Conservation (phyloP, 2,797 vertebrate genomes). For the Hyperoplus immaculatus region DNA sequence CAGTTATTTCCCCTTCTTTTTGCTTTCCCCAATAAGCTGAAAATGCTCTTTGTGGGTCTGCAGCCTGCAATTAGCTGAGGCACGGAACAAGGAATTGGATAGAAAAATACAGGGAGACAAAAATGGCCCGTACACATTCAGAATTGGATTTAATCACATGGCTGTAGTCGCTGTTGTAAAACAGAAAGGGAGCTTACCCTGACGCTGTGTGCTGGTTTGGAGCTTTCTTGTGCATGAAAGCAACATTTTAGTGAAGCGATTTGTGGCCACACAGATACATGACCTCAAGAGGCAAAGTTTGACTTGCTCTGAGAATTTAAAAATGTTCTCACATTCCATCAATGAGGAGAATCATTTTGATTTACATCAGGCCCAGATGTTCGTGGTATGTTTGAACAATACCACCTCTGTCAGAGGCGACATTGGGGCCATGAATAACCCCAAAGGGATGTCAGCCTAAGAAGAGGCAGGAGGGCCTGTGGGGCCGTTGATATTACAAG, state of each 20-base stretch:
- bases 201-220: constrained; percentile 37
- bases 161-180: constrained; percentile 60
- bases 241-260: constrained; percentile 21
- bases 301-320: constrained; percentile 26
- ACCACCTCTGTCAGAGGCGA: constrained; percentile 64
- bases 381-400: constrained; percentile 64
- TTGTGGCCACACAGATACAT: constrained; percentile 11
- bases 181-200: constrained; percentile 36
- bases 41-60: constrained; percentile 77
- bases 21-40: constrained; percentile 63
- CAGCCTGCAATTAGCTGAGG: constrained; percentile 80
- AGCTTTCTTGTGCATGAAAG: constrained; percentile 23
- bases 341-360: constrained; percentile 39
- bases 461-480: constrained; percentile 60
- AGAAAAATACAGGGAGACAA: constrained; percentile 76
- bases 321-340: constrained; percentile 27
- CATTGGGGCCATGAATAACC: constrained; percentile 65
- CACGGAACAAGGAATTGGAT: constrained; percentile 75
- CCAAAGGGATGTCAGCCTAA: constrained; percentile 58
- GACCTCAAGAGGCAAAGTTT: constrained; percentile 16
- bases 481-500: constrained; percentile 66
- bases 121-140: constrained; percentile 73
- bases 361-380: constrained; percentile 60
- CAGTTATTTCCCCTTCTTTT: constrained; percentile 62
- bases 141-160: constrained; percentile 77